Conservation (phyloP, 2,888 invertebrate species). For the Chrysomela aeneicollis region DNA sequence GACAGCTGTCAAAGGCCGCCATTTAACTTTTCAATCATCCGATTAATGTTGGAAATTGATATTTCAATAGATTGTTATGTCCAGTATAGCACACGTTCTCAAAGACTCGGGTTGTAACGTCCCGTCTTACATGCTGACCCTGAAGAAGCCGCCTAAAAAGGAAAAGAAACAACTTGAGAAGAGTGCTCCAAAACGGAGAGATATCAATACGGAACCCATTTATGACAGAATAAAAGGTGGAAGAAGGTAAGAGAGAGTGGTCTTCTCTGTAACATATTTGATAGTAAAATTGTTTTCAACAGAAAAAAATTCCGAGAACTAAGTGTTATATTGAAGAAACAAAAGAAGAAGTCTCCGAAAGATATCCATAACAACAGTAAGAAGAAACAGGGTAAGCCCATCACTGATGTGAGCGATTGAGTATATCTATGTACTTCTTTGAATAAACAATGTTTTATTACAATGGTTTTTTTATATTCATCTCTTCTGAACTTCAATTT, state of each 20-base stretch:
- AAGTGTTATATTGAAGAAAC: neutral
- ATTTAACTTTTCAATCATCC: too few relatives aligned
- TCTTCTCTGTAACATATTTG: neutral
- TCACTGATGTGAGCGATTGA: neutral
- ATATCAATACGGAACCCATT: constrained; percentile 69
- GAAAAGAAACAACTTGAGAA: constrained; percentile 67
- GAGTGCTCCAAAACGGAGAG: constrained; percentile 71
- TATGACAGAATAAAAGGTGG: constrained; percentile 62
- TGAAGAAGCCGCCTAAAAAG: constrained; percentile 74
- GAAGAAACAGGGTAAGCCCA: neutral
- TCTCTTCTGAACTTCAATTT: too few relatives aligned
- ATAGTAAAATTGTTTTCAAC: neutral
- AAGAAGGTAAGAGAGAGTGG: constrained; percentile 37
- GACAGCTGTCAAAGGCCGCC: too few relatives aligned
- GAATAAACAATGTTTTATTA: too few relatives aligned
- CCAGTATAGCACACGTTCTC: constrained; percentile 89
- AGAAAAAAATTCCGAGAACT: neutral
- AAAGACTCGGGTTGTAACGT: constrained; percentile 91
- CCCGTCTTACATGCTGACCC: constrained; percentile 86
- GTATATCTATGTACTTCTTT: neutral
- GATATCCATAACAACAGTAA: neutral
- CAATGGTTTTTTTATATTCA: too few relatives aligned
- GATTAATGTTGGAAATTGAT: too few relatives aligned
- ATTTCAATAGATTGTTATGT: constrained; percentile 25
- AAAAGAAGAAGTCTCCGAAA: neutral